phyloP scores from a whole-genome alignment of 2,113 vertebrate genomes.

The Suncus etruscus region DNA sequence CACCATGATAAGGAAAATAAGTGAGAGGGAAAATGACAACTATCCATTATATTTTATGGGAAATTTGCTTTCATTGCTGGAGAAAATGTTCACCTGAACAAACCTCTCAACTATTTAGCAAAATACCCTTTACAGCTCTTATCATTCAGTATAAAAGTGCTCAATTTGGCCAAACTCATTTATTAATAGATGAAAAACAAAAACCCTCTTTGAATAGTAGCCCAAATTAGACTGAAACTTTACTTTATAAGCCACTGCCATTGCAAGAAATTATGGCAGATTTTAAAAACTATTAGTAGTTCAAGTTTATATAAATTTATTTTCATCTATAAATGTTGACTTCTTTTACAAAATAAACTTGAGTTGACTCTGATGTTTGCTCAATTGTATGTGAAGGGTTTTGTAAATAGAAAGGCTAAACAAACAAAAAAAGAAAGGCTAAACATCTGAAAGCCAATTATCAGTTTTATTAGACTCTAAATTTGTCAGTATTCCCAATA shows the following conservation, averaged over 20 bases:
- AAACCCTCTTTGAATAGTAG: neutral
- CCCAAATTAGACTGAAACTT: slow-evolving; percentile 54
- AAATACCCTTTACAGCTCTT: neutral
- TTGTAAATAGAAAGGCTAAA: slow-evolving; percentile 3
- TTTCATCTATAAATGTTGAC: slow-evolving; percentile 26
- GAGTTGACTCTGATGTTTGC: slow-evolving; percentile 31
- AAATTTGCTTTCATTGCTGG: neutral
- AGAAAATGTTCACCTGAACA: neutral
- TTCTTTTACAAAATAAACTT: slow-evolving; percentile 41
- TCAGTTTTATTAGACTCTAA: slow-evolving; percentile 6
- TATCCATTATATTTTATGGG: neutral
- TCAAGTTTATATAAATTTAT: slow-evolving; percentile 32
- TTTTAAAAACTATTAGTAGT: neutral
- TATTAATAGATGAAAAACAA: slow-evolving; percentile 42
- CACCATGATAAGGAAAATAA: too few species aligned
- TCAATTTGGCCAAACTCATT: slow-evolving; percentile 44
- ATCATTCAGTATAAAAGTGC: neutral
- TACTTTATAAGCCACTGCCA: slow-evolving; percentile 5
- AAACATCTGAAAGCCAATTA: neutral
- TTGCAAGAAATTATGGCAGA: slow-evolving; percentile 1
- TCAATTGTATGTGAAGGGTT: neutral
- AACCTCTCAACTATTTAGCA: slow-evolving; percentile 4
- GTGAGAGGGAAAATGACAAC: too few species aligned
- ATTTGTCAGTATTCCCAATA: neutral
- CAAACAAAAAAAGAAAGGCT: too few species aligned